phyloP scores from a whole-genome alignment of 2,113 vertebrate genomes.

The Deroptyus accipitrinus region DNA sequence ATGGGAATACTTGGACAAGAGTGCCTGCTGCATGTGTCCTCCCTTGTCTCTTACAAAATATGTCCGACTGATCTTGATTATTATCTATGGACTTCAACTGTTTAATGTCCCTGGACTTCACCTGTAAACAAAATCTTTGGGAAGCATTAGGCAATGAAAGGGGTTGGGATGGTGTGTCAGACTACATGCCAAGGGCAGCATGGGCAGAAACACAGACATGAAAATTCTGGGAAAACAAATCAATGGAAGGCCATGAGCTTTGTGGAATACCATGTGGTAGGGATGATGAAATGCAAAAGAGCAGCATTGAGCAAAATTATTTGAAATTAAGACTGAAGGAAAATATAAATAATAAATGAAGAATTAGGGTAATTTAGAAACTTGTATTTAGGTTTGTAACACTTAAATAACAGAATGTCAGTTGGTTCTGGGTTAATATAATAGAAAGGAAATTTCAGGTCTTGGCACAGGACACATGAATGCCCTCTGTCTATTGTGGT shows the following conservation, averaged over 20 bases:
- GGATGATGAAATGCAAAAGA: not conserved
- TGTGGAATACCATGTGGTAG: not conserved
- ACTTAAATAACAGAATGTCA: not conserved
- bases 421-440: not conserved
- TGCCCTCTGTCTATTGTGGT: not conserved
- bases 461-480: not conserved
- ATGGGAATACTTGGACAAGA: not conserved
- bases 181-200: not conserved
- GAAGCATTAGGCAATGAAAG: not conserved
- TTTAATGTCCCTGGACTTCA: not conserved
- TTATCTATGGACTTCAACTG: not conserved
- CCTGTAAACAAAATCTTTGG: not conserved
- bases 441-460: not conserved
- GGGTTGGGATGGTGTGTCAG: not conserved
- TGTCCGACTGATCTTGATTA: not conserved
- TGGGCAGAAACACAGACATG: not conserved
- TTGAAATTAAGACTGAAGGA: not conserved
- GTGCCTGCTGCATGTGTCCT: not conserved
- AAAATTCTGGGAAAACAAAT: not conserved
- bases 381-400: not conserved
- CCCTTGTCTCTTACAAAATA: not conserved
- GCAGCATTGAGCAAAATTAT: not conserved
- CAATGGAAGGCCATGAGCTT: not conserved
- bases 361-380: not conserved
- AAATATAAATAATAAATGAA: not conserved